Percentiles rank a stretch among this genome's conserved stretches.
phyloP scores from a whole-genome alignment of 2,888 invertebrate genomes.

The Schrankia costaestrigalis region DNA sequence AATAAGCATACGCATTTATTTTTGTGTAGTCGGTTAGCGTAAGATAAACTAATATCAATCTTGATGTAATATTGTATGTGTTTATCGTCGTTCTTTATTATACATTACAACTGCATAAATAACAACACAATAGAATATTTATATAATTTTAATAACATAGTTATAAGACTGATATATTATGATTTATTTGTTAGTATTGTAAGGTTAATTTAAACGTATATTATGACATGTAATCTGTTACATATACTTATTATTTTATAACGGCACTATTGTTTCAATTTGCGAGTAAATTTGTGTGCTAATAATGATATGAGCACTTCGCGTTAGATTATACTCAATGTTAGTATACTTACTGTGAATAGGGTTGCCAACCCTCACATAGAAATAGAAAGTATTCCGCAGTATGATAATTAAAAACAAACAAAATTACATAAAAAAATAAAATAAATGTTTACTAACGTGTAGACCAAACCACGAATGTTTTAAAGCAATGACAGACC shows the following conservation, averaged over 20 bases:
- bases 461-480: too few species aligned
- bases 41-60: slow-evolving; percentile 53
- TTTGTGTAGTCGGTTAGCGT: slow-evolving; percentile 63
- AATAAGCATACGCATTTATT: slow-evolving; percentile 50
- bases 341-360: too few species aligned
- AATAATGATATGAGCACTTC: slow-evolving; percentile 31
- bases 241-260: slow-evolving; percentile 38
- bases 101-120: slow-evolving; percentile 36
- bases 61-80: slow-evolving; percentile 42
- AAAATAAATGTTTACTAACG: too few species aligned
- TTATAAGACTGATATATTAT: slow-evolving; percentile 76
- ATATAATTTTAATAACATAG: slow-evolving; percentile 58
- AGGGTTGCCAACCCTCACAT: too few species aligned
- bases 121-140: slow-evolving; percentile 39
- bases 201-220: slow-evolving; percentile 31
- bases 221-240: slow-evolving; percentile 25
- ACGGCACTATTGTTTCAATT: slow-evolving; percentile 59
- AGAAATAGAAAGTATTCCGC: too few species aligned
- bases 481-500: too few species aligned
- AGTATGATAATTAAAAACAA: too few species aligned
- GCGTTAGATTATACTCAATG: slow-evolving; percentile 43
- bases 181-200: slow-evolving; percentile 51
- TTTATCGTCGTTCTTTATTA: slow-evolving; percentile 41
- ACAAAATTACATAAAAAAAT: too few species aligned
- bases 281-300: slow-evolving; percentile 44